phyloP scores from a whole-genome alignment of 92 coral and sea anemone genomes.

The Plumapathes pennacea region DNA sequence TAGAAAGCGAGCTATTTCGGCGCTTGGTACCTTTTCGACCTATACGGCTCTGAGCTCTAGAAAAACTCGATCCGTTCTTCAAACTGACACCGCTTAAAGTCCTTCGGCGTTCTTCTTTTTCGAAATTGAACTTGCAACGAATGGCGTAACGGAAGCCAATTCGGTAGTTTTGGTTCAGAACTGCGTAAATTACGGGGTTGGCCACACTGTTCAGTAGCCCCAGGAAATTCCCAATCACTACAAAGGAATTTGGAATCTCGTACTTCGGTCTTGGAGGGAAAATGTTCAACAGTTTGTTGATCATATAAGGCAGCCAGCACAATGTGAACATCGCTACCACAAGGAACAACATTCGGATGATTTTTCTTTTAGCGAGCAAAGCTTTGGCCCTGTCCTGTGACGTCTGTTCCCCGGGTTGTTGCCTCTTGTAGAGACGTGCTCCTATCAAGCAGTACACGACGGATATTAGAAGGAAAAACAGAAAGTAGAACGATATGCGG shows the following conservation, averaged over 20 bases:
- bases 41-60: too few relatives aligned
- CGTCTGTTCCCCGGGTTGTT: constrained; percentile 74
- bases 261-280: constrained; percentile 55
- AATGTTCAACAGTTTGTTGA: constrained; percentile 69
- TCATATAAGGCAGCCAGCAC: constrained; percentile 76
- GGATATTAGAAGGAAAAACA: constrained; percentile 74
- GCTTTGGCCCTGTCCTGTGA: constrained; percentile 52
- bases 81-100: constrained; percentile 16
- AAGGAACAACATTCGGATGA: constrained; percentile 69
- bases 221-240: constrained; percentile 71
- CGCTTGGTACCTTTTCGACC: too few relatives aligned
- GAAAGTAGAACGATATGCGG: constrained; percentile 66
- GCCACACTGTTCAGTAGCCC: constrained; percentile 75
- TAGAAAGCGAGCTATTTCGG: too few relatives aligned
- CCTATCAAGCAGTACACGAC: constrained; percentile 67
- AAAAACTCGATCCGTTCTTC: too few relatives aligned
- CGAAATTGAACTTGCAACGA: constrained; percentile 73
- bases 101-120: constrained; percentile 62
- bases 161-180: constrained; percentile 70
- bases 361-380: constrained; percentile 56
- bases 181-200: constrained; percentile 78
- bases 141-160: constrained; percentile 73
- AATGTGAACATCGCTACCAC: constrained; percentile 71
- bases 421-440: constrained; percentile 61
- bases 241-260: constrained; percentile 61